A percentile compares a stretch with the other conserved stretches of the same genome.
Evolutionary conservation across 2,113 vertebrate genomes (phyloP).

Genomic region (Uropsilus gracilis): DNA sequence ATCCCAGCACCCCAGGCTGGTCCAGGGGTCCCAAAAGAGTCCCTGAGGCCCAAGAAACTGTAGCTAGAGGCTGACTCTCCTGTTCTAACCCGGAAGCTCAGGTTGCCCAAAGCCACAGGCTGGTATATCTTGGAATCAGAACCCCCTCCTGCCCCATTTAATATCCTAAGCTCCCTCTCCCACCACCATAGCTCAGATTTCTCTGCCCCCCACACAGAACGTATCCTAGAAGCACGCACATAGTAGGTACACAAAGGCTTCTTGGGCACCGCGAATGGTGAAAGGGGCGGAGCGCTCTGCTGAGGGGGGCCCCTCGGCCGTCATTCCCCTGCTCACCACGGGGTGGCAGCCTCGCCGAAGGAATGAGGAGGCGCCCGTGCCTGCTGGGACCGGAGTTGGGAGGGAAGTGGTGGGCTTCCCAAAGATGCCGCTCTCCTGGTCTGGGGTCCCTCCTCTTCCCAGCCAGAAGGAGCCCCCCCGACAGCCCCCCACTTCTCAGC

Average conservation of each 20-base stretch:
- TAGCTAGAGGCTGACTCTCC: accelerated
- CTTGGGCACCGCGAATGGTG: background rate
- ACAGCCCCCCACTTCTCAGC: background rate
- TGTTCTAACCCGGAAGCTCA: background rate
- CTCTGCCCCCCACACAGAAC: background rate
- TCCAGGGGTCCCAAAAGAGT: background rate
- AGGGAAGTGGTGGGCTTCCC: background rate
- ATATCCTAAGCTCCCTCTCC: background rate
- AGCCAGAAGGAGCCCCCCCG: background rate
- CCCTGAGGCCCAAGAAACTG: background rate
- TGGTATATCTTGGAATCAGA: background rate
- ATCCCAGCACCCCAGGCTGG: accelerated
- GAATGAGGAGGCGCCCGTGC: background rate
- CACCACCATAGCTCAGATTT: accelerated
- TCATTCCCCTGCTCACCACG: slow-evolving; percentile 56
- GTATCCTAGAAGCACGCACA: accelerated
- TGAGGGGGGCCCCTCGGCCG: accelerated
- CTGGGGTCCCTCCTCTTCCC: background rate
- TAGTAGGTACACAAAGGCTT: background rate
- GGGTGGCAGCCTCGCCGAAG: slow-evolving; percentile 75
- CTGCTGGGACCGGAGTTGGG: background rate
- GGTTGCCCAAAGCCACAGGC: background rate
- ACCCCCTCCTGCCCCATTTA: background rate
- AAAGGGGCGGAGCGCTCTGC: accelerated
- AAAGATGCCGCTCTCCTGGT: too few species aligned